Evolutionary conservation across 2,797 vertebrate genomes (phyloP), one percentile per base, ranked within the genome.

Genomic region (Balearica regulorum): DNA sequence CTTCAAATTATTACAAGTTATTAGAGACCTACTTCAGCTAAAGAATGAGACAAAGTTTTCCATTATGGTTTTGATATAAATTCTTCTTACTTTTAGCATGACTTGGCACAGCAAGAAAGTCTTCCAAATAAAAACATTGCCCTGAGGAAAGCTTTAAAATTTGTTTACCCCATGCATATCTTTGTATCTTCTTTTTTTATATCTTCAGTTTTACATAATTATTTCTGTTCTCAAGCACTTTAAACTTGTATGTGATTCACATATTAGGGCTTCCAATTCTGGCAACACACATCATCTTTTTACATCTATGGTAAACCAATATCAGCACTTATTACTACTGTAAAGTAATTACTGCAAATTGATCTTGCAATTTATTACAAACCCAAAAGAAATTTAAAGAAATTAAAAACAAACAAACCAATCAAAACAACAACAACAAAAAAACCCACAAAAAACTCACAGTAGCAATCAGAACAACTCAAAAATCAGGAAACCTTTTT

Each of bases 131-230:
- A 86, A 94, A 86, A 28, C 8, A 44, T 7, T 73, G n/a, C 31
- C 65, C 21, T 26, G 44, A 94, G 48, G 44, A 92, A 78, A 90
- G 37, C 19, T 90, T 75, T 78, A 57, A 55, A 70, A 35, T 82
- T 21, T 46, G 5, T 89, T 92, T 91, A 49, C 8, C 10, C 37
- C 60, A 3, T 20, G 26, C 15, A 62, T 16, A 31, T 13, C n/a
- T 87, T 51, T 60, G 7, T 35, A n/a, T 71, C 39, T 93, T 68
- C 46, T 57, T 58, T 72, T 87, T 87, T 66, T 26, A 16, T n/a
- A 21, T 55, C 17, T 85, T 46, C 25, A 68, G 26, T 60, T 91
- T 65, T 71, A 65, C 28, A 10, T 28, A 2, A 77, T 41, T 77
- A 60, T 70, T 90, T 83, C 53, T 31, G 6, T 64, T 81, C 35